A percentile compares a stretch with the other conserved stretches of the same genome.
Conservation (phyloP, 2,797 vertebrate genomes). For the Gallinago nigripennis region DNA sequence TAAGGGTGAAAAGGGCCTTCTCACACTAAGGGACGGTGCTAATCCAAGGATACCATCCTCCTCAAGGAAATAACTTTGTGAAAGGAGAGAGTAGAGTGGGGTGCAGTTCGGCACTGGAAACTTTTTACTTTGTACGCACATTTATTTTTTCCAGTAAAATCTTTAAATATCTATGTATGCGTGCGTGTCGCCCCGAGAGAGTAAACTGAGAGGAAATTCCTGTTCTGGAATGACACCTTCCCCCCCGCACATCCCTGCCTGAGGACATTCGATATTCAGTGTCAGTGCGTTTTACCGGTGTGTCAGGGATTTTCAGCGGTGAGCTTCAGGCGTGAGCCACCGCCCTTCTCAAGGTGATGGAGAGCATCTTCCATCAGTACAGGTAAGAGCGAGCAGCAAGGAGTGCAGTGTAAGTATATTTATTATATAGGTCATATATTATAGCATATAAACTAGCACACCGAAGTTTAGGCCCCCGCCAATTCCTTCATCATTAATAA, state of each 20-base stretch:
- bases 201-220: not conserved
- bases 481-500: not conserved
- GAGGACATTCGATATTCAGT: fast-evolving
- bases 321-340: not conserved
- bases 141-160: not conserved
- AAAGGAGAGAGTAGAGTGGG: not conserved
- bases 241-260: fast-evolving
- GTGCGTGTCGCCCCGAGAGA: fast-evolving
- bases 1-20: not conserved
- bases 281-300: fast-evolving
- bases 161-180: fast-evolving
- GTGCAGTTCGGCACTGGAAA: fast-evolving
- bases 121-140: fast-evolving
- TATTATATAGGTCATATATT: not conserved
- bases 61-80: not conserved
- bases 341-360: fast-evolving
- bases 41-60: not conserved
- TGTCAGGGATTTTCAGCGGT: not conserved
- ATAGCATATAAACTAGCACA: fast-evolving
- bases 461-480: fast-evolving
- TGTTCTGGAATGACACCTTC: not conserved
- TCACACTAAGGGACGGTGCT: fast-evolving
- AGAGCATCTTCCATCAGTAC: not conserved
- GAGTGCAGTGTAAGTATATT: not conserved
- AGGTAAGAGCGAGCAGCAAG: fast-evolving